Conservation (phyloP, 35 echinoderm and acorn worm genomes). For the Nesometra sesokonis region DNA sequence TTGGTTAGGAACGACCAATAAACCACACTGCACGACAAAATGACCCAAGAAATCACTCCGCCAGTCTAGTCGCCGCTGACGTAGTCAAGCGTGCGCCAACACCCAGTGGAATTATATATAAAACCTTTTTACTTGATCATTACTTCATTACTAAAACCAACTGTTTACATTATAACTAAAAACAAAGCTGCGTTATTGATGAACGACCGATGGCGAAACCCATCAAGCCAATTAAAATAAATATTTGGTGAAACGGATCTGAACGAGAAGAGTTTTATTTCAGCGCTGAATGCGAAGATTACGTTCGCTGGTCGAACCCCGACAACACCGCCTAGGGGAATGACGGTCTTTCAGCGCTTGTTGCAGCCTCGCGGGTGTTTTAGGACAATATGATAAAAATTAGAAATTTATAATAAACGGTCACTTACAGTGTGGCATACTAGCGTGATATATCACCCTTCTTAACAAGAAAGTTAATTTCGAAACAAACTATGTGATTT, state of each 20-base stretch:
- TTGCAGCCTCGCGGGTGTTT: neutral
- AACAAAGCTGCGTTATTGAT: neutral
- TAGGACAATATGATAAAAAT: neutral
- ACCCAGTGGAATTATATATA: neutral
- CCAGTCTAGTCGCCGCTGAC: neutral
- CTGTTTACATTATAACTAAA: neutral
- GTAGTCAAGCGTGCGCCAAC: neutral
- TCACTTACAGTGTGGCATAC: neutral
- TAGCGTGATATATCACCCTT: neutral
- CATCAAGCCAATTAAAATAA: conserved; percentile 1
- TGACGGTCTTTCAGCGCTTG: neutral
- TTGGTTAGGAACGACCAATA: too few species aligned
- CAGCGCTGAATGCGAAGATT: neutral
- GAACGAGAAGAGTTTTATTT: neutral
- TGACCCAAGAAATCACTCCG: neutral
- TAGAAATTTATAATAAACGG: neutral
- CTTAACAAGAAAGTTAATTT: neutral
- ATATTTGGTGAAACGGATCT: neutral
- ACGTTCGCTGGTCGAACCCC: neutral
- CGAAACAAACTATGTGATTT: too few species aligned
- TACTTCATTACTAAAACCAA: neutral
- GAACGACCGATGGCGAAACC: neutral
- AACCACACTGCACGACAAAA: too few species aligned
- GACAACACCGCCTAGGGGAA: neutral
- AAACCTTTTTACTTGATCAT: neutral